Base-by-base conservation (phyloP, 2,113 vertebrate species). In the Piprites chloris region DNA sequence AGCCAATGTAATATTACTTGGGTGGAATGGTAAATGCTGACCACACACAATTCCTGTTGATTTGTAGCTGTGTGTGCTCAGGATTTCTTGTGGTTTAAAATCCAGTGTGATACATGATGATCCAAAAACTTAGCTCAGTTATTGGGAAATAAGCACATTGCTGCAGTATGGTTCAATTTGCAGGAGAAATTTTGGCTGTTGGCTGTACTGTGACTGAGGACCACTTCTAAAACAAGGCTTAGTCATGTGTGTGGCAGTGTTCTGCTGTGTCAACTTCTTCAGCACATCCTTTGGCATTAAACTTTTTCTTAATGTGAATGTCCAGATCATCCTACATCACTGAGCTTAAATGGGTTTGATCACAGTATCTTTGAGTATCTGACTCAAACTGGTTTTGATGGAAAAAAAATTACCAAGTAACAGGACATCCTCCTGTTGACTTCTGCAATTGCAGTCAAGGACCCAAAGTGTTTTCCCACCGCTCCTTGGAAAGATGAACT, bases 11-110 rank as follows among this genome's bases (percentile, higher is more conserved):
- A 61, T 74, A 93, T 55, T 63, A 27, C 65, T 84, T 84, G 35
- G 22, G 52, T n/a, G 50, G 72, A 84, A 89, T 66, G 53, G 19
- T 71, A 78, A 90, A 56, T 65, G 52, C 79, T 94, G 88, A 73
- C 83, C 88, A 84, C 80, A 94, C 74, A 69, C 76, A 84, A 93
- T 77, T 93, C 62, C 46, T 16, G 9, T 66, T 53, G 41, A 75
- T 81, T 78, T 72, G 65, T 50, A 84, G 65, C 32, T 81, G 5
- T 62, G 49, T 91, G 35, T 46, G 39, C n/a, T 90, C 61, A 81
- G 73, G 52, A 75, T 67, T 59, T 88, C 79, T 72, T 33, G 4
- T 78, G 75, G 65, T 84, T 90, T 92, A 71, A 92, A 96, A 89
- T 75, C 72, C 42, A 53, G 12, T 41, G 9, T 75, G 27, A n/a